Evolutionary conservation across 1,140 invertebrate species (phyloP).

Genomic region (Trialeurodes vaporariorum): DNA sequence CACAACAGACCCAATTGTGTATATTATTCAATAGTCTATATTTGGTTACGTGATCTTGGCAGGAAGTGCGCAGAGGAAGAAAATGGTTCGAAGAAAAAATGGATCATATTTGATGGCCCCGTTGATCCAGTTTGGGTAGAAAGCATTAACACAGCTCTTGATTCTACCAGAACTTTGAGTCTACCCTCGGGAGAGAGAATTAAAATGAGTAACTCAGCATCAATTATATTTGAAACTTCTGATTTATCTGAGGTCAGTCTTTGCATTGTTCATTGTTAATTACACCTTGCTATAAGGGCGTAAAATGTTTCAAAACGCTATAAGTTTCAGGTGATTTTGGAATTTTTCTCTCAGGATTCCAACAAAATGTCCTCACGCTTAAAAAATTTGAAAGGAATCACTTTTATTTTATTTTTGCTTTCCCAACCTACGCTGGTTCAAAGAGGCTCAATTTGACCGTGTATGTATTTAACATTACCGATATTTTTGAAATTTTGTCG

Average conservation of each 20-base stretch:
- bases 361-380: too few species aligned
- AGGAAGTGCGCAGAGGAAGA: constrained; percentile 48
- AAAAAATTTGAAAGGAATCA: too few species aligned
- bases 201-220: constrained; percentile 70
- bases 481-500: too few species aligned
- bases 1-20: too few species aligned
- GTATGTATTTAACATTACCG: too few species aligned
- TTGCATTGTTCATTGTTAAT: constrained; percentile 3
- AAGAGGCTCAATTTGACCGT: too few species aligned
- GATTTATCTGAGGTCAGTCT: constrained; percentile 55
- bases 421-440: too few species aligned
- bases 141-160: constrained; percentile 87
- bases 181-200: constrained; percentile 81
- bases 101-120: constrained; percentile 75
- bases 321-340: not conserved
- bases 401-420: too few species aligned
- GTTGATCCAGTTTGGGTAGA: constrained; percentile 93
- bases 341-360: constrained; percentile 9
- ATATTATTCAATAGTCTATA: too few species aligned
- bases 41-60: constrained; percentile 8
- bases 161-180: constrained; percentile 85
- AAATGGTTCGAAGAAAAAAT: constrained; percentile 50
- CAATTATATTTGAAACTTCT: constrained; percentile 89
- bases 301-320: too few species aligned
- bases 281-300: not conserved